These are phyloP conservation scores for Zaprionus capensis DNA, from an alignment of 1,140 invertebrate species.

Conservation along the genomic window DNA sequence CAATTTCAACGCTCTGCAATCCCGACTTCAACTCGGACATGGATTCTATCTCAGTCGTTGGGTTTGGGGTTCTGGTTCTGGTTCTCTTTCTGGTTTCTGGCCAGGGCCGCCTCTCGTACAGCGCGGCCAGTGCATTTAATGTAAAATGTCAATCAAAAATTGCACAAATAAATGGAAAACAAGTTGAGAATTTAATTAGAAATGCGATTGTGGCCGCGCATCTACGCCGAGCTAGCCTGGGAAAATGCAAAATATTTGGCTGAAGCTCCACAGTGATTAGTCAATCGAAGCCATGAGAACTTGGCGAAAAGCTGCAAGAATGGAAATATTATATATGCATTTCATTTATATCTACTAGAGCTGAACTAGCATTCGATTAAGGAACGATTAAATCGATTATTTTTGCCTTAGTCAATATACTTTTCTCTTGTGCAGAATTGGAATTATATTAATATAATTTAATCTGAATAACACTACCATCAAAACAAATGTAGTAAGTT, in stretches of 20 bases:
- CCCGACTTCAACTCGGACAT: slow-evolving; percentile 9
- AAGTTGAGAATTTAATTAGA: slow-evolving; percentile 80
- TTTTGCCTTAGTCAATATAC: background rate
- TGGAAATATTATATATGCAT: background rate
- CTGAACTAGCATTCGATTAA: background rate
- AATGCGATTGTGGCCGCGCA: slow-evolving; percentile 41
- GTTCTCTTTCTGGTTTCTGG: slow-evolving; percentile 5
- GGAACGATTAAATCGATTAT: background rate
- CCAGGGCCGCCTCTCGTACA: slow-evolving; percentile 7
- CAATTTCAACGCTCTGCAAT: slow-evolving; percentile 73
- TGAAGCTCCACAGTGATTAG: slow-evolving; percentile 30
- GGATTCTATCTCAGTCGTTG: slow-evolving; percentile 11
- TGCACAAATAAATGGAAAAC: slow-evolving; percentile 60
- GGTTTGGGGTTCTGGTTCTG: slow-evolving; percentile 5
- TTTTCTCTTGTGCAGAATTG: background rate
- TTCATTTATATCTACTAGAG: background rate
- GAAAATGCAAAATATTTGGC: slow-evolving; percentile 58
- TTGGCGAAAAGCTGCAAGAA: background rate
- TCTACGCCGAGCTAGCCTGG: slow-evolving; percentile 40
- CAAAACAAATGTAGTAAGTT: too few species aligned
- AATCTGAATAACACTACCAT: too few species aligned
- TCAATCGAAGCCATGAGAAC: slow-evolving; percentile 67
- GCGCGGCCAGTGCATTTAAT: slow-evolving; percentile 63
- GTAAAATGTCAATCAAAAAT: slow-evolving; percentile 82
- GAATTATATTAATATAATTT: too few species aligned